Conservation (phyloP, 2,113 vertebrate species). For the Capreolus pygargus region DNA sequence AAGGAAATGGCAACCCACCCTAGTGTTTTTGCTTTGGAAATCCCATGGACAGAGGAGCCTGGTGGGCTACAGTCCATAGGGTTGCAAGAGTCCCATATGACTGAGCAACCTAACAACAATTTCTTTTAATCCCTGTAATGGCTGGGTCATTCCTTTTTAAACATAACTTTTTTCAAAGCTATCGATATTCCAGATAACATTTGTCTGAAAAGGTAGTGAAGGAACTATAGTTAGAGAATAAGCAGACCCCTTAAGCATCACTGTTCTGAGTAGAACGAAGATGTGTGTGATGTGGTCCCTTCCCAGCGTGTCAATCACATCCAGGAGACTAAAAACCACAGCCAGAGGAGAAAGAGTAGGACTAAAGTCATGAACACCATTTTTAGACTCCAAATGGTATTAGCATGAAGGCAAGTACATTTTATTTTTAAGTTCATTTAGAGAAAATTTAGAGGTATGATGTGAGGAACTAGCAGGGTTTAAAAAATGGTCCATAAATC, state of each 20-base stretch:
- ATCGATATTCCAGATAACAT: not conserved
- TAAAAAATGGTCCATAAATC: not conserved
- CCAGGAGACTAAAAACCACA: not conserved
- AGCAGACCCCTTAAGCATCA: not conserved
- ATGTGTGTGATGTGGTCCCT: not conserved
- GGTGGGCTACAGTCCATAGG: not conserved
- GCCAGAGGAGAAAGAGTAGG: not conserved
- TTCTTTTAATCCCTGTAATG: not conserved
- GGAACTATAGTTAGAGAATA: not conserved
- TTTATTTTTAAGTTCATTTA: conserved; percentile 64
- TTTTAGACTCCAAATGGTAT: conserved; percentile 32
- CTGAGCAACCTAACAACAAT: not conserved
- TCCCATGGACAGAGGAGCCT: not conserved
- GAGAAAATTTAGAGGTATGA: conserved; percentile 32
- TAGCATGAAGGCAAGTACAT: conserved; percentile 25
- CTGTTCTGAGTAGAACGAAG: not conserved
- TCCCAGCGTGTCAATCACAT: not conserved
- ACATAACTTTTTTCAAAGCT: not conserved
- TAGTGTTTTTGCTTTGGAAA: not conserved
- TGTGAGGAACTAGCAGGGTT: not conserved
- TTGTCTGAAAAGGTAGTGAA: not conserved
- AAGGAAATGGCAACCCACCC: not conserved
- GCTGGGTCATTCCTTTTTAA: not conserved
- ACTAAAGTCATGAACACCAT: not conserved
- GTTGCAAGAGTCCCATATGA: not conserved